phyloP scores from a whole-genome alignment of 2,888 invertebrate species.

The Bugulina stolonifera region DNA sequence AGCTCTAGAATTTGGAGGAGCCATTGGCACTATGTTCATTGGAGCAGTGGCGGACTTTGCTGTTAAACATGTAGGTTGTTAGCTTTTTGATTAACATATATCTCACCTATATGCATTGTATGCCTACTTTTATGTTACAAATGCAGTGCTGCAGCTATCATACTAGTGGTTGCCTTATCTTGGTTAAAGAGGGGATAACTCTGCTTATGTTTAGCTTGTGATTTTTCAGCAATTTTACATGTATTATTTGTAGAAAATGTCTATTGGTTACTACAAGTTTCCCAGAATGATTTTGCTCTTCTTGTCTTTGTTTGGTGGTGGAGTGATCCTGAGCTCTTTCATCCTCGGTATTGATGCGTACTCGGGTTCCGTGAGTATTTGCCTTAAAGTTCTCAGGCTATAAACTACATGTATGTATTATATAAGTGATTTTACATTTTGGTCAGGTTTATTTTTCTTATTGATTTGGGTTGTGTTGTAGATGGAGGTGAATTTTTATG shows the following conservation, averaged over 20 bases:
- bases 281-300: constrained; percentile 22
- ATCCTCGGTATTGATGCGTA: constrained; percentile 6
- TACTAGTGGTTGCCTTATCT: too few relatives aligned
- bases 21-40: not conserved
- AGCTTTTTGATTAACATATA: too few relatives aligned
- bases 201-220: too few relatives aligned
- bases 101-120: too few relatives aligned
- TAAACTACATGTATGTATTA: too few relatives aligned
- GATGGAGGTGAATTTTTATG: constrained; percentile 21
- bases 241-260: too few relatives aligned
- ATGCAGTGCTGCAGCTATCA: too few relatives aligned
- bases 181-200: too few relatives aligned
- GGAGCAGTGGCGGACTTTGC: constrained; percentile 20
- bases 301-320: constrained; percentile 21
- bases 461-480: not conserved
- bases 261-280: constrained; percentile 21
- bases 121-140: too few relatives aligned
- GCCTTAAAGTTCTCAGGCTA: too few relatives aligned
- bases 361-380: constrained; percentile 9
- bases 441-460: not conserved
- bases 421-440: too few relatives aligned
- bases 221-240: too few relatives aligned
- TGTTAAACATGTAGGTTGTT: not conserved
- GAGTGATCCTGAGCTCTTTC: constrained; percentile 16
- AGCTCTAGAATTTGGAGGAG: constrained; percentile 1